Evolutionary conservation across 2,113 vertebrate genomes (phyloP), one percentile per base, ranked within the genome.

Genomic region (Mustela lutreola): DNA sequence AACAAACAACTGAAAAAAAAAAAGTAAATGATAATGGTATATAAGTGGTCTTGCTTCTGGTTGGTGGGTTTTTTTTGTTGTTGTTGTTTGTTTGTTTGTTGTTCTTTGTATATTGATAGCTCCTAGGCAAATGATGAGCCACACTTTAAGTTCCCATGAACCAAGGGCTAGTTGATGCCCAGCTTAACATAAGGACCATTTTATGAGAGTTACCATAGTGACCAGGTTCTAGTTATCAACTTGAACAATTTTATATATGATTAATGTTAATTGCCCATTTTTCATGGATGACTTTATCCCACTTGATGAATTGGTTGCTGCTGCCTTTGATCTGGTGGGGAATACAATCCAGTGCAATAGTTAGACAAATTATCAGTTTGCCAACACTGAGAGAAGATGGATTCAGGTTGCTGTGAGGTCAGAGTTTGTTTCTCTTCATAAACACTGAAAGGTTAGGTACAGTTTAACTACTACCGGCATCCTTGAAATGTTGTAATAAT

Each of bases 261-360:
- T 99, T 99, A 98, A 99, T 99, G 97, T 98, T 99, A 98, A 99
- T 98, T 98, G 98, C 62, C 95, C 97, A 97, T 98, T 99, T 98
- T 98, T 91, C 98, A 98, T 98, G 98, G 97, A 58, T 98, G 97
- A 75, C 97, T 98, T 95, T 98, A 70, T 90, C 95, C 67, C 81
- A 75, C 89, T 97, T 98, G 94, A 98, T 98, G 97, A 98, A 89
- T 96, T 98, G 98, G 97, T 98, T 98, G 95, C 95, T 98, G 96
- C 95, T 97, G 92, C 97, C 97, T 98, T 99, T 99, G 98, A 99
- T 99, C 98, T 98, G 97, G 94, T 98, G 96, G 97, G 97, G 73
- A 98, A 98, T 98, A 98, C 96, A 98, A 83, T 97, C 95, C 95
- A 45, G 96, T 98, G 98, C 97, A 98, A 98, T 96, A 97, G 95